Conservation (phyloP, 2,797 vertebrate species). For the Bradypodion pumilum region DNA sequence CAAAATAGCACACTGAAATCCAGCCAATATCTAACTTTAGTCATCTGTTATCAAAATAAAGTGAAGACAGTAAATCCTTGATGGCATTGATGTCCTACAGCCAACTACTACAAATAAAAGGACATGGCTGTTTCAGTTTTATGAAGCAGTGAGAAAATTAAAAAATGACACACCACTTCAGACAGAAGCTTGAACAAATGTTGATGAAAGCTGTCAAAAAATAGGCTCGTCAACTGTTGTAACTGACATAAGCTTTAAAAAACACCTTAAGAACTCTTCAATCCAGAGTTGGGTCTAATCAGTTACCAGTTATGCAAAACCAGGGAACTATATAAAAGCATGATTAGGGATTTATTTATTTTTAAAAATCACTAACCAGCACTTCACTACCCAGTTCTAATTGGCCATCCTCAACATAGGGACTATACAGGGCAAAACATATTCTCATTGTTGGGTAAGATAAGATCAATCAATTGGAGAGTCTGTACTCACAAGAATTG, state of each 20-base stretch:
- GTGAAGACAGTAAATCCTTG: background rate
- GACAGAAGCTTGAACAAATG: background rate
- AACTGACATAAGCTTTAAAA: background rate
- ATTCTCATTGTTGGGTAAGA: background rate
- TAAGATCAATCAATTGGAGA: background rate
- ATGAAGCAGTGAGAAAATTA: background rate
- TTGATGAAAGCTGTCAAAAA: background rate
- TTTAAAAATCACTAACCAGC: background rate
- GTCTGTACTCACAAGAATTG: slow-evolving; percentile 85
- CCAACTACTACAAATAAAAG: background rate
- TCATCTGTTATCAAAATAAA: background rate
- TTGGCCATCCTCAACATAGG: no score
- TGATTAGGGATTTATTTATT: background rate
- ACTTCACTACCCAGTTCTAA: background rate
- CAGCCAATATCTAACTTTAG: slow-evolving; percentile 16
- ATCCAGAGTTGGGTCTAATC: background rate
- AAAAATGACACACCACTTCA: background rate
- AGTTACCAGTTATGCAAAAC: background rate
- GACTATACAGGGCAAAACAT: background rate
- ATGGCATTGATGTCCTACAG: background rate
- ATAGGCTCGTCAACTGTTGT: background rate
- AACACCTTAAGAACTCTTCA: background rate
- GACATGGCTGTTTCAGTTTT: background rate
- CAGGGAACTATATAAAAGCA: background rate
- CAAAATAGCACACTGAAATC: slow-evolving; percentile 1